Conservation (phyloP, 2,888 invertebrate species). For the Hirtodrosophila alboralis region DNA sequence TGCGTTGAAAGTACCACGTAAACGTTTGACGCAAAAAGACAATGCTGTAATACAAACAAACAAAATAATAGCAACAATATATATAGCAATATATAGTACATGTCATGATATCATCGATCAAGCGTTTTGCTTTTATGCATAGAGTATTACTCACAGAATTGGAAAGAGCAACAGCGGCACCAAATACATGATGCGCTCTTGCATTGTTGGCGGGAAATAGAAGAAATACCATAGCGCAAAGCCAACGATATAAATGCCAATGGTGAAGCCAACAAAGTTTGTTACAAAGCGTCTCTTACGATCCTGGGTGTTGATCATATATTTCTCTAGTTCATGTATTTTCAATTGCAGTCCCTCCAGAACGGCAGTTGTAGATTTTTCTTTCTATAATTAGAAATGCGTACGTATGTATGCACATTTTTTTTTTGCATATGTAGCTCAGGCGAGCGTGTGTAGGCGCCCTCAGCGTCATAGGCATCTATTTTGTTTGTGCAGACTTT, state of each 20-base stretch:
- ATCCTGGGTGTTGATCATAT: slow-evolving; percentile 91
- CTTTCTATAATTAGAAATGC: slow-evolving; percentile 84
- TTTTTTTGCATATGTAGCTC: slow-evolving; percentile 23
- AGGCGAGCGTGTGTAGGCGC: slow-evolving; percentile 14
- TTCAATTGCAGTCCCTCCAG: slow-evolving; percentile 91
- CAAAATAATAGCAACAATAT: slow-evolving; percentile 9
- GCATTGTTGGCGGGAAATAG: slow-evolving; percentile 90
- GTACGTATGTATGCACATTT: slow-evolving; percentile 41
- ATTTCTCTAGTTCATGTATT: slow-evolving; percentile 92
- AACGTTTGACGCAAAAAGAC: slow-evolving; percentile 90
- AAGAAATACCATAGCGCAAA: slow-evolving; percentile 91
- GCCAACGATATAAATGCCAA: slow-evolving; percentile 89
- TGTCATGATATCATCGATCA: slow-evolving; percentile 38
- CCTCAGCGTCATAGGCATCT: slow-evolving; percentile 22
- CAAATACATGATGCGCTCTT: slow-evolving; percentile 90
- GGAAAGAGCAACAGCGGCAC: slow-evolving; percentile 92
- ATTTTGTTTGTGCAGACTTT: slow-evolving; percentile 3
- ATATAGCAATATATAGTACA: slow-evolving; percentile 8
- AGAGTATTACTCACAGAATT: slow-evolving; percentile 89
- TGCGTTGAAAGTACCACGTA: slow-evolving; percentile 94
- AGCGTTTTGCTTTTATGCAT: background rate
- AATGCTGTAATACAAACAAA: slow-evolving; percentile 86
- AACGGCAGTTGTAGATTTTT: slow-evolving; percentile 85
- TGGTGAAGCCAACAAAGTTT: slow-evolving; percentile 89
- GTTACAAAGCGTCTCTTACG: slow-evolving; percentile 92